Conservation (phyloP, 2,888 invertebrate species). For the Timema podura region DNA sequence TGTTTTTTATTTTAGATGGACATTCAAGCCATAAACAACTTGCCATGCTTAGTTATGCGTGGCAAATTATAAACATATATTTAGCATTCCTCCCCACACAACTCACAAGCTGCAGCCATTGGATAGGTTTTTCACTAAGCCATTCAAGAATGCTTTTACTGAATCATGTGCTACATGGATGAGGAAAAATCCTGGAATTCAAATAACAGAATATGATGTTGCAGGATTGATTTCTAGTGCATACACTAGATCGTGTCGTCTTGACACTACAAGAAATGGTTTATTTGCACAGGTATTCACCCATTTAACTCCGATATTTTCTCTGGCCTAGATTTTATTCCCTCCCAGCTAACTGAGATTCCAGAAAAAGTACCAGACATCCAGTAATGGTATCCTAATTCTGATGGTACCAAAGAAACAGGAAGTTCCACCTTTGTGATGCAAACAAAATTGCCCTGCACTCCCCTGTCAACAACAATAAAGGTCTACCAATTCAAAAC, state of each 20-base stretch:
- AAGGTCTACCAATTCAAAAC: too few relatives aligned
- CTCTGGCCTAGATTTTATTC: slow-evolving; percentile 9
- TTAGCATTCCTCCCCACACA: slow-evolving; percentile 9
- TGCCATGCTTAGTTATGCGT: neutral
- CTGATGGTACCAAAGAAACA: neutral
- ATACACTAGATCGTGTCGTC: neutral
- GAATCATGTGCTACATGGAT: slow-evolving; percentile 36
- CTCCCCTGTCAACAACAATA: neutral
- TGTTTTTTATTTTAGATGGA: slow-evolving; percentile 8
- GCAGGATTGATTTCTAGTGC: neutral
- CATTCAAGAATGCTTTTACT: slow-evolving; percentile 12
- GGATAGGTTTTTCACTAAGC: slow-evolving; percentile 8
- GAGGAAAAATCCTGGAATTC: slow-evolving; percentile 40
- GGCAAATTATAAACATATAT: neutral
- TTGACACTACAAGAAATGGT: neutral
- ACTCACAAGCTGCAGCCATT: slow-evolving; percentile 14
- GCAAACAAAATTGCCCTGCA: neutral
- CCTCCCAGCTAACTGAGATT: neutral
- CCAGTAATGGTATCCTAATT: neutral
- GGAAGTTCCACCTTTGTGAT: neutral
- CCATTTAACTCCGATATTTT: neutral
- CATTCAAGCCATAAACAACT: slow-evolving; percentile 5
- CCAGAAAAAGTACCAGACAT: neutral
- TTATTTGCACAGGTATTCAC: too few relatives aligned
- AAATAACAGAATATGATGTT: neutral